Base-by-base conservation (phyloP, 1,140 invertebrate species). In the Euwallacea similis region DNA sequence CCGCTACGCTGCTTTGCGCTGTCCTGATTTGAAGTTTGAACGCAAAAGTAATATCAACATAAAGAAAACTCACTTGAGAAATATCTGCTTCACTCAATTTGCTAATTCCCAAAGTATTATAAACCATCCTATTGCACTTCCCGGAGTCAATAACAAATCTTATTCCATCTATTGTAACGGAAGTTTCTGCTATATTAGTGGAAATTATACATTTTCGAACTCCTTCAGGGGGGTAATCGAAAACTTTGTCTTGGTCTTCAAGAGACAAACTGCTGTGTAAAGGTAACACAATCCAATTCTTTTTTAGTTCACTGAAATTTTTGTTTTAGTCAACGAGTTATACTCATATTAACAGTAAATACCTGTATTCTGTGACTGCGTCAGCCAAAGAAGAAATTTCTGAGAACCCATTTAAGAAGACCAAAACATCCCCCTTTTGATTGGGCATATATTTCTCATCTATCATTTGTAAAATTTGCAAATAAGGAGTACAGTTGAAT, bases 111-210 rank as follows among this genome's bases (percentile, higher is more conserved):
- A 90, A 93, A 3, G 93, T 88, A 83, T 98, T 94, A 81, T 95
- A 98, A 80, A 89, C 95, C 95, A 98, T 98, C 83, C 98, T 93
- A 84, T 99, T 99, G 0, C 98, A 94, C 87, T 97, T 96, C 33
- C 95, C 94, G 10, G 96, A 98, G 83, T 99, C 98, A 7, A 96
- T 88, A 2, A 99, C 97, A 86, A 99, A 66, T 59, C 73, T 72
- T 59, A 99, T 93, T 6, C 97, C 98, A 84, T 99, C 98, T 69
- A 99, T 98, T 0, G 98, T 99, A 6, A 99, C 91, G 6, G 97
- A 99, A 0, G 98, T 99, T 86, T 99, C 98, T 0, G 98, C 97
- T 68, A 99, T 99, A 79, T 99, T 99, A n/a, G 98, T 99, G 0
- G 96, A 96, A 2, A 99, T 89, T 71, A 99, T 97, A 81, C 97